Evolutionary conservation across 1,140 invertebrate genomes (phyloP), one percentile per base, ranked within the genome.

Genomic region (Drosophila trapezifrons): DNA sequence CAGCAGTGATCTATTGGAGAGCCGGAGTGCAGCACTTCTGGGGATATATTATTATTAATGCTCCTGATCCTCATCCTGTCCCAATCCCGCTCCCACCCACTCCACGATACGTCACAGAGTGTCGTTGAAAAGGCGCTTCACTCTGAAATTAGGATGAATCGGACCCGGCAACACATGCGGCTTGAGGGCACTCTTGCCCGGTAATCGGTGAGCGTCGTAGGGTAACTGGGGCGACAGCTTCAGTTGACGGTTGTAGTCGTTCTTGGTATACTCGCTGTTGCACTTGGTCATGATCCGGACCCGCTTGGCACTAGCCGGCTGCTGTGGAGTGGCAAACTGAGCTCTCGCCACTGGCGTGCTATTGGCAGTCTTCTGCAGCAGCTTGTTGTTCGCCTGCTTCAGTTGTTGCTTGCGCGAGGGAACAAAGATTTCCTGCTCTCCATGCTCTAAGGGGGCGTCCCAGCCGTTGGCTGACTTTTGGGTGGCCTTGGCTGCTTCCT

Each of bases 81-180:
- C 71, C 77, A 55, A 18, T 70, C 49, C 55, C 25, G 66, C 8
- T 45, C 60, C 49, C 40, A 71, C 25, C 74, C 80, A 70, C 25
- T 51, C 40, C 22, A 74, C 43, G 38, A 73, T 66, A 66, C 60
- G 85, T 90, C 79, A 90, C 65, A 91, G 80, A 27, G 91, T 92
- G 59, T 92, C 91, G 63, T 92, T 92, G 13, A 91, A 80, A 6
- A 85, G 54, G 40, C 80, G 73, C 70, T 94, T 94, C 56, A 93
- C 93, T 22, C 94, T 95, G 67, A 95, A 96, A 85, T 96, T 96
- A 18, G 96, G 96, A 93, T 96, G 95, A 20, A 96, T 94, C 0
- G 95, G 95, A n/a, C 95, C 95, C 0, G 94, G 93, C n/a, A 95
- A 92, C 0, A 93, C 93, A 67, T 93, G 93, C 0, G 94, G 93